Conservation (phyloP, 2,888 invertebrate genomes). For the Anoplius nigerrimus region DNA sequence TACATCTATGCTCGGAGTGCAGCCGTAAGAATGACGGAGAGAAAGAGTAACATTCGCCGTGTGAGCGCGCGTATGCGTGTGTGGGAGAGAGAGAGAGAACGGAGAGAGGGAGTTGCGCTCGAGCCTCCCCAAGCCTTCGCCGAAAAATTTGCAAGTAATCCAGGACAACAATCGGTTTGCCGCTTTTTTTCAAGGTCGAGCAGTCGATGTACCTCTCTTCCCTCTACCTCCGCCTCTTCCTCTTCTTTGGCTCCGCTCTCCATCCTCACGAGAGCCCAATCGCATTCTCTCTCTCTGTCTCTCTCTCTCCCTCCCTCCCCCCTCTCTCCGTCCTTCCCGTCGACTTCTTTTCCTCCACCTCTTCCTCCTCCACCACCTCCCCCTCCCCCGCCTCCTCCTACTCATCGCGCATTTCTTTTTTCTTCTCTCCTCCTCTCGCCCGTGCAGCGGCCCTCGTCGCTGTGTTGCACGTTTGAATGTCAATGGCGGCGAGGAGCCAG, state of each 20-base stretch:
- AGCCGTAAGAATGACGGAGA: not conserved
- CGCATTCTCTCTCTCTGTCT: constrained; percentile 1
- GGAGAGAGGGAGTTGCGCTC: not conserved
- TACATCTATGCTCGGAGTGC: not conserved
- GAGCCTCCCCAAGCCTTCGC: not conserved
- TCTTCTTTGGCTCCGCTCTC: constrained; percentile 19
- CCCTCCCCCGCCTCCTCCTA: not conserved
- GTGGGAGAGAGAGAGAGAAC: not conserved
- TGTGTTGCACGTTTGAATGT: constrained; percentile 48
- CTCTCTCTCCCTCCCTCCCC: constrained; percentile 1
- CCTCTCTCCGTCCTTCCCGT: not conserved
- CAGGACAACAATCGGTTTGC: constrained; percentile 36
- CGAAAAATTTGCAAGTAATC: constrained; percentile 43
- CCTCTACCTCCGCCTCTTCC: constrained; percentile 24
- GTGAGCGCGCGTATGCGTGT: not conserved
- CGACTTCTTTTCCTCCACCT: not conserved
- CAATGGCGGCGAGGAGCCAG: constrained; percentile 44
- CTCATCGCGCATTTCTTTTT: constrained; percentile 1
- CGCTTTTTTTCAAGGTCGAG: constrained; percentile 46
- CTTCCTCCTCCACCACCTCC: not conserved
- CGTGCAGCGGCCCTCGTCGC: not conserved
- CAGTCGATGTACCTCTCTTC: constrained; percentile 25
- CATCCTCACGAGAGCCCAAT: not conserved
- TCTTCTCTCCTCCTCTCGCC: constrained; percentile 13
- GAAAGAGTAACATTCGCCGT: too few species aligned